phyloP scores from a whole-genome alignment of 1,140 invertebrate genomes.

The Nasonia giraulti region DNA sequence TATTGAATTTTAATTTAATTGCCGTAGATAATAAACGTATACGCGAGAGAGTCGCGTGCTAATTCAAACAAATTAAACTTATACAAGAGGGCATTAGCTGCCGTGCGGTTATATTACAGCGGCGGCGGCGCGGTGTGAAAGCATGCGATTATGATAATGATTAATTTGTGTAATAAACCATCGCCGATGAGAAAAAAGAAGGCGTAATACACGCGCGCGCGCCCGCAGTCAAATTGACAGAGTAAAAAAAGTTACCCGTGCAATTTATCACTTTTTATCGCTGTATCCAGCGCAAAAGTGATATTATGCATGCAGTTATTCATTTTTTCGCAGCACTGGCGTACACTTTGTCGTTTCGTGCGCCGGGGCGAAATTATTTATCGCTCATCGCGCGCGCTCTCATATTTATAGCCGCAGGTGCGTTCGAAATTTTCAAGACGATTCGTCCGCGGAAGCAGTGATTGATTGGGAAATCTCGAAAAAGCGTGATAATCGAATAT shows the following conservation, averaged over 20 bases:
- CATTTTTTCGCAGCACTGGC: background rate
- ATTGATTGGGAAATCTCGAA: too few species aligned
- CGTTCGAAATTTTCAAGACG: too few species aligned
- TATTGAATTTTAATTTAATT: too few species aligned
- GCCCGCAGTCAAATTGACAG: constrained; percentile 12
- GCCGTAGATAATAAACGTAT: too few species aligned
- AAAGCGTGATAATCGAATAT: too few species aligned
- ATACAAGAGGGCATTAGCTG: too few species aligned
- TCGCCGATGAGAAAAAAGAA: background rate
- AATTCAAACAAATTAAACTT: too few species aligned
- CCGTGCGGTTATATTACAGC: too few species aligned
- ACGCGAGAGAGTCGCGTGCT: too few species aligned
- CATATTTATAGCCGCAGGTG: too few species aligned
- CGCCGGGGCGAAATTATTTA: constrained; percentile 11
- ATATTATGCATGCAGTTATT: constrained; percentile 34
- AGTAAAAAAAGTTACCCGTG: constrained; percentile 25
- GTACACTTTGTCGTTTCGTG: background rate
- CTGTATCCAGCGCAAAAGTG: constrained; percentile 26
- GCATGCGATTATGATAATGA: background rate
- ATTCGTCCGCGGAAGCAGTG: too few species aligned
- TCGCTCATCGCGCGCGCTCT: background rate
- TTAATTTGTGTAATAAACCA: constrained; percentile 13
- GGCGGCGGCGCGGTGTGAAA: background rate
- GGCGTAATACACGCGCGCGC: background rate
- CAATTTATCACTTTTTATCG: constrained; percentile 38